Evolutionary conservation across 2,888 invertebrate genomes (phyloP).

Genomic region (Spisula subtruncata): DNA sequence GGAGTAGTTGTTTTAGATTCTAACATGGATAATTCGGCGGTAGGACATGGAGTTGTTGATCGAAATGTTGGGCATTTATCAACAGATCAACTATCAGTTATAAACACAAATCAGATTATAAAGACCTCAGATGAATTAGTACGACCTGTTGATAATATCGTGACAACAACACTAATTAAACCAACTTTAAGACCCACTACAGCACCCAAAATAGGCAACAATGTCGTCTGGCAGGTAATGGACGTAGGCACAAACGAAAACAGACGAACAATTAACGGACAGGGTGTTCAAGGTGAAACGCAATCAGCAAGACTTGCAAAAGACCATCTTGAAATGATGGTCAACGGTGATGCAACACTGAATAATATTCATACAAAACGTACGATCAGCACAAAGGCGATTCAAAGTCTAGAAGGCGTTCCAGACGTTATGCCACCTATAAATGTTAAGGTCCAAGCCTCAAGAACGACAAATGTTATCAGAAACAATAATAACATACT

Average conservation of each 20-base stretch:
- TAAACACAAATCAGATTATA: neutral
- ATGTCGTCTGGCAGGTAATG: slow-evolving; percentile 4
- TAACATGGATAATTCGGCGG: neutral
- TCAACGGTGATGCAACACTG: slow-evolving; percentile 18
- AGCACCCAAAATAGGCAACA: neutral
- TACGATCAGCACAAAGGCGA: no score
- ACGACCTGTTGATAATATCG: neutral
- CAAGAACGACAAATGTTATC: neutral
- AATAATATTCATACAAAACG: neutral
- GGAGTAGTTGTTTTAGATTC: neutral
- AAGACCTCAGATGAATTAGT: neutral
- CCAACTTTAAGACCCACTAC: neutral
- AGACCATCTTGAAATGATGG: slow-evolving; percentile 13
- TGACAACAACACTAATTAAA: neutral
- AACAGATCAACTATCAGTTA: neutral
- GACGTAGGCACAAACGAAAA: neutral
- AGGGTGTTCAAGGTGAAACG: neutral
- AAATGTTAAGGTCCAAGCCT: neutral
- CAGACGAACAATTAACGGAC: neutral
- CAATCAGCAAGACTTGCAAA: neutral
- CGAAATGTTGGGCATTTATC: neutral
- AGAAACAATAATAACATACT: neutral
- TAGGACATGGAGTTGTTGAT: neutral
- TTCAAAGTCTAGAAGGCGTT: neutral
- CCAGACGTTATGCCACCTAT: slow-evolving; percentile 52